phyloP scores from a whole-genome alignment of 1,140 invertebrate species.

The Eriocheir sinensis region DNA sequence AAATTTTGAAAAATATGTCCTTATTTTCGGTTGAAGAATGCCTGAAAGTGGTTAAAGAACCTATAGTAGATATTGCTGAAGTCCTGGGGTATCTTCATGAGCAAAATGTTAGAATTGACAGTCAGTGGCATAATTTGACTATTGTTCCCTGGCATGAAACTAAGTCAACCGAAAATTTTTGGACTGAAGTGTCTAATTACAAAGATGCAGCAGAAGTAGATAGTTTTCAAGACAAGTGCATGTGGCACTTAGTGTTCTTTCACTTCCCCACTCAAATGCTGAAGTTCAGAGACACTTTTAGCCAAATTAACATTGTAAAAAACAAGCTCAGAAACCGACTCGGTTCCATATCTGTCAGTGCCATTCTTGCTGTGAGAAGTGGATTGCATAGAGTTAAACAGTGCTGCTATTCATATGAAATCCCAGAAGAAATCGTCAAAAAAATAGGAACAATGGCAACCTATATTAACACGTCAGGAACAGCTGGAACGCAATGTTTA shows the following conservation, averaged over 20 bases:
- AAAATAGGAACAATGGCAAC: not conserved
- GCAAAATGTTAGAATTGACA: not conserved
- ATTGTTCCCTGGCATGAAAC: conserved; percentile 8
- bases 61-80: conserved; percentile 17
- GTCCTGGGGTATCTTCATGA: not conserved
- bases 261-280: not conserved
- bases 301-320: not conserved
- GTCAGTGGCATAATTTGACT: conserved; percentile 29
- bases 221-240: not conserved
- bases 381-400: not conserved
- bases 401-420: not conserved
- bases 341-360: not conserved
- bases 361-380: not conserved
- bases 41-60: not conserved
- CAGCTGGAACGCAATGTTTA: not conserved
- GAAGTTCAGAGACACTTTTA: not conserved
- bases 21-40: conserved; percentile 30
- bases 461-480: not conserved
- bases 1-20: not conserved
- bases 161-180: conserved; percentile 31
- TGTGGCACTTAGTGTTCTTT: not conserved
- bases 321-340: not conserved
- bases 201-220: not conserved
- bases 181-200: conserved; percentile 24
- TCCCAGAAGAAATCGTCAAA: not conserved